phyloP scores from a whole-genome alignment of 2,797 vertebrate genomes.

The Amazona finschi region DNA sequence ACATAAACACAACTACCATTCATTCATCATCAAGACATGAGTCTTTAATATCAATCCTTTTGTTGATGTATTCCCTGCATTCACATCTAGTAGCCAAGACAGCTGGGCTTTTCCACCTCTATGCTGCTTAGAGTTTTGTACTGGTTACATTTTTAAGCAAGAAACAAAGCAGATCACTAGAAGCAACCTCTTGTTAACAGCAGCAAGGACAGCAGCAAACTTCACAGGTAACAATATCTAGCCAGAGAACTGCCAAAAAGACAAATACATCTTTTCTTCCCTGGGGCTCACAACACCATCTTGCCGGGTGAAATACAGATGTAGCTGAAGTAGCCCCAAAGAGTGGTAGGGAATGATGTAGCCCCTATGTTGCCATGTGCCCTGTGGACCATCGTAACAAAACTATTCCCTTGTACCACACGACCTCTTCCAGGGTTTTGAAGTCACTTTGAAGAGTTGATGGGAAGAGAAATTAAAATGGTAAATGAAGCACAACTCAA shows the following conservation, averaged over 20 bases:
- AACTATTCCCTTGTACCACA: neutral
- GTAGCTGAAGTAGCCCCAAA: neutral
- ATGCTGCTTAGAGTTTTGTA: neutral
- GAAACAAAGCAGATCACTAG: neutral
- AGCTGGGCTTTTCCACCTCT: neutral
- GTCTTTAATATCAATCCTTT: neutral
- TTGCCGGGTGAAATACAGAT: neutral
- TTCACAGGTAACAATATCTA: neutral
- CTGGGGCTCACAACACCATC: too few relatives aligned
- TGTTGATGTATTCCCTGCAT: neutral
- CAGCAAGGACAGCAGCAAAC: neutral
- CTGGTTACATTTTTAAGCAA: neutral
- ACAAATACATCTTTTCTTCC: neutral
- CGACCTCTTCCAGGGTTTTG: neutral
- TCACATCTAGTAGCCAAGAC: neutral
- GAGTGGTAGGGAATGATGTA: neutral
- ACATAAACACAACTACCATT: rapidly evolving
- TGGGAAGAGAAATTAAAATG: neutral
- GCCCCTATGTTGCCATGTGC: neutral
- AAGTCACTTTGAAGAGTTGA: neutral
- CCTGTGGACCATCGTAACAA: neutral
- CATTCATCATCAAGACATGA: neutral
- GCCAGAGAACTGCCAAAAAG: neutral
- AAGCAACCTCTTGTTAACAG: rapidly evolving
- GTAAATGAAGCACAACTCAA: neutral